phyloP scores from a whole-genome alignment of 2,797 vertebrate genomes.

The Euthynnus affinis region DNA sequence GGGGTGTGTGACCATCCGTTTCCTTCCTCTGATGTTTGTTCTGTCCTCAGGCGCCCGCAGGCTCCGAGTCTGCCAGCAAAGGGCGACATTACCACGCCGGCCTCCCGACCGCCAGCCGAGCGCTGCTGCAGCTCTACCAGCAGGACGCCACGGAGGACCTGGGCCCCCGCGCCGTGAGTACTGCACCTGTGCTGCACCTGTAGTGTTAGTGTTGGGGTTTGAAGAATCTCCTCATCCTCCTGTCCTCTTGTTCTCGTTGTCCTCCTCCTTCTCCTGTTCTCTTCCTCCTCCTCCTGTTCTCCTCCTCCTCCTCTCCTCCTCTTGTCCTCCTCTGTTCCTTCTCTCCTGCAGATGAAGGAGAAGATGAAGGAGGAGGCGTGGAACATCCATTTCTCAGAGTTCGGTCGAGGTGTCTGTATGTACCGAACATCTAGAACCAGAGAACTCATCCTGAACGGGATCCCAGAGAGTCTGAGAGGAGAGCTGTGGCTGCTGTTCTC shows the following conservation, averaged over 20 bases:
- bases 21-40: background rate
- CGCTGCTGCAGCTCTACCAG: constrained; percentile 93
- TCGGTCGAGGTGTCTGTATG: constrained; percentile 96
- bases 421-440: constrained; percentile 94
- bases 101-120: constrained; percentile 90
- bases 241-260: too few relatives aligned
- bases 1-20: background rate
- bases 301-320: too few relatives aligned
- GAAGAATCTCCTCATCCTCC: too few relatives aligned
- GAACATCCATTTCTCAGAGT: constrained; percentile 99
- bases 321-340: too few relatives aligned
- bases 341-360: constrained; percentile 90
- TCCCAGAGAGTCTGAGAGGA: constrained; percentile 93
- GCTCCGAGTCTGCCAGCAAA: constrained; percentile 59
- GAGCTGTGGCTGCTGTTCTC: constrained; percentile 98
- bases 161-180: constrained; percentile 90
- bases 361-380: constrained; percentile 98
- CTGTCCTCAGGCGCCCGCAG: constrained; percentile 62
- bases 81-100: constrained; percentile 81
- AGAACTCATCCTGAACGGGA: constrained; percentile 94
- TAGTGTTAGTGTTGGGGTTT: too few relatives aligned
- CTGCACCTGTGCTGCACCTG: background rate
- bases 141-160: constrained; percentile 85
- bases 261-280: too few relatives aligned
- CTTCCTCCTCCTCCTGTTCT: too few relatives aligned